Percentiles rank a stretch among this genome's conserved stretches.
Evolutionary conservation across 2,888 invertebrate genomes (phyloP).

Genomic region (Chrysolina americana): DNA sequence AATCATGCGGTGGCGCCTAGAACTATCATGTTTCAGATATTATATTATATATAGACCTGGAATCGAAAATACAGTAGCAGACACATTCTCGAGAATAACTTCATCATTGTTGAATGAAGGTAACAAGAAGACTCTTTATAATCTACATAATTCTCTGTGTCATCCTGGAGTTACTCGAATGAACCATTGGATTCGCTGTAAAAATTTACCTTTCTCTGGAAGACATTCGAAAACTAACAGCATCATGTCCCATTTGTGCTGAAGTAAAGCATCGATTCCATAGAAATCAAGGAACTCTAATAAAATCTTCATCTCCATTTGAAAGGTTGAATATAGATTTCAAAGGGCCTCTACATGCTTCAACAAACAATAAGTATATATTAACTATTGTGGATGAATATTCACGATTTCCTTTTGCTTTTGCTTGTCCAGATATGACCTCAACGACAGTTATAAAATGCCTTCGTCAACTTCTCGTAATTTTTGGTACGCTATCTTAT

Average conservation of each 20-base stretch:
- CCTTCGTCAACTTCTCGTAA: background rate
- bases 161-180: background rate
- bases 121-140: background rate
- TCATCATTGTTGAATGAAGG: background rate
- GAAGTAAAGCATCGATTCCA: background rate
- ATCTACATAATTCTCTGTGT: background rate
- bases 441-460: background rate
- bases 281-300: background rate
- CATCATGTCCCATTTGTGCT: background rate
- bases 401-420: no score
- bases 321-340: no score
- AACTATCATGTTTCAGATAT: background rate
- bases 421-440: no score
- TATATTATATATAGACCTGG: background rate
- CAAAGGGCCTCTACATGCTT: no score
- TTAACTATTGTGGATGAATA: conserved; percentile 1
- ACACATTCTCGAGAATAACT: background rate
- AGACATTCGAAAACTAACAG: background rate
- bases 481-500: background rate
- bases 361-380: background rate
- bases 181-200: background rate
- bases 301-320: background rate
- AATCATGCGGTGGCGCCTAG: conserved; percentile 1
- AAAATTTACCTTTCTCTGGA: background rate
- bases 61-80: background rate